Evolutionary conservation across 2,888 invertebrate species (phyloP), one percentile per base, ranked within the genome.

Genomic region (Trilocha varians): DNA sequence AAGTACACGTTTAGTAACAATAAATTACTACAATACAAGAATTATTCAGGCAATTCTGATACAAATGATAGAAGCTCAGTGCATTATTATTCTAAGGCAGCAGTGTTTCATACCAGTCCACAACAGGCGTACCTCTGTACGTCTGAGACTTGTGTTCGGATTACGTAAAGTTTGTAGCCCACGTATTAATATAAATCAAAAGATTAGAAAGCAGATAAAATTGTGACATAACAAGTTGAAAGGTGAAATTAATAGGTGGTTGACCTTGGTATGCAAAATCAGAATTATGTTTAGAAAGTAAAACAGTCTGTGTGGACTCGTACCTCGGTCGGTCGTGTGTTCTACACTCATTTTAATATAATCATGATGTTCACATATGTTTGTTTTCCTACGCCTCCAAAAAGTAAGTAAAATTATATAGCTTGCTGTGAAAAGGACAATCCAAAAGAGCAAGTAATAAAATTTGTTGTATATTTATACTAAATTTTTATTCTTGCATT

Each of bases 161-260:
- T 3, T 9, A 9, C 25, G 3, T 9, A 25, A 25, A 9, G 6
- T 25, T 4, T 2, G 6, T 2, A 25, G 11, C 14, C 8, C 34
- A 40, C 5, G 18, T 18, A 17, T 13, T 35, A 25, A 35, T 35
- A 13, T 35, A 16, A 38, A 33, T 38, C 17, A 15, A 9, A 35
- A 32, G 35, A 40, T 44, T 66, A 68, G 76, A 83, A 84, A 82
- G 82, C 72, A 65, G 70, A 66, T 65, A 39, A 35, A 38, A 14
- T 25, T 25, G 56, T 78, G 75, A 74, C 72, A 70, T 79, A 78
- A 80, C 49, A 61, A 67, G 70, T 78, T 74, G 73, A 78, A 70
- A 82, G 76, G 79, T 80, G 78, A 80, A 78, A 82, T 68, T 64
- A 63, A 58, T 53, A 57, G 62, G 66, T 65, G 59, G 62, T 60